Percentiles rank a stretch among this genome's conserved stretches.
phyloP scores from a whole-genome alignment of 2,797 vertebrate species.

The Aythya fuligula region DNA sequence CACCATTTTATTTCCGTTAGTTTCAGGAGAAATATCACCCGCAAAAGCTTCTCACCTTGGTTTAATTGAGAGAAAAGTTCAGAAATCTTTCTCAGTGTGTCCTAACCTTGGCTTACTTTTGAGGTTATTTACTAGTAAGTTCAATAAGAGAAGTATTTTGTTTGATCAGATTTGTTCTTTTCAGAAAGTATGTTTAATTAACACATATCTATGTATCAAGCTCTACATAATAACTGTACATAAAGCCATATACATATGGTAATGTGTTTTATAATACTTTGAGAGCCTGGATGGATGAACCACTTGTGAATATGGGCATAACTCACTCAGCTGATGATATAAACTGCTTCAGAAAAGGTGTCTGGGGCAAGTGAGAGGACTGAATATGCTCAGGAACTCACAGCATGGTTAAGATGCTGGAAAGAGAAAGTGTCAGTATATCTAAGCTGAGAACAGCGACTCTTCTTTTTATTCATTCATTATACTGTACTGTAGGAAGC shows the following conservation, averaged over 20 bases:
- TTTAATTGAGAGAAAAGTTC: background rate
- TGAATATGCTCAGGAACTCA: background rate
- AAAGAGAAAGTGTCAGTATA: background rate
- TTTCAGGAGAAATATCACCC: background rate
- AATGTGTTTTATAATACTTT: background rate
- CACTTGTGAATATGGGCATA: background rate
- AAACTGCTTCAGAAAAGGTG: conserved; percentile 12
- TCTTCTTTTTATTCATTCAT: background rate
- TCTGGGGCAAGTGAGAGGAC: background rate
- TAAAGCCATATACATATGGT: background rate
- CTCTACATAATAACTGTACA: background rate
- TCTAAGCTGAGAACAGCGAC: background rate
- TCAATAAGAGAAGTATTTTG: background rate
- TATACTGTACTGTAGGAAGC: background rate
- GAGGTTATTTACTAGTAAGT: background rate
- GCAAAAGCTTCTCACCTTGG: background rate
- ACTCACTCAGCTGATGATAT: background rate
- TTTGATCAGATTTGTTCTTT: background rate
- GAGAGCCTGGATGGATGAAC: background rate
- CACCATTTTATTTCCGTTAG: background rate
- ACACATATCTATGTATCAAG: background rate
- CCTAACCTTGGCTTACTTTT: background rate
- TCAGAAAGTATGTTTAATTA: background rate
- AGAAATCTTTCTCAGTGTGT: background rate
- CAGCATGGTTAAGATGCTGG: background rate